Percentiles rank a stretch among this genome's conserved stretches.
phyloP scores from a whole-genome alignment of 2,888 invertebrate species.

The Plusia festucae region DNA sequence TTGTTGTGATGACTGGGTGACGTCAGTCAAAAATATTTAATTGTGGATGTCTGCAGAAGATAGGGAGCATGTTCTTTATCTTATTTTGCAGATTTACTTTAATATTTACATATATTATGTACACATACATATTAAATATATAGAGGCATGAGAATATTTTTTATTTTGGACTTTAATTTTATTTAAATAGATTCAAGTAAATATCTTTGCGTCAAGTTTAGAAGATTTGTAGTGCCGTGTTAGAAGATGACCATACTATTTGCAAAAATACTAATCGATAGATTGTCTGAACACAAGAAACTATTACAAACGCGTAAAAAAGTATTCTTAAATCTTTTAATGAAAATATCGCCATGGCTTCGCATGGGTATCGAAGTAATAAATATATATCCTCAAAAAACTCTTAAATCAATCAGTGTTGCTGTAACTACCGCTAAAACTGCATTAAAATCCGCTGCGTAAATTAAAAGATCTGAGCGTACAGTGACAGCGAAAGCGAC shows the following conservation, averaged over 20 bases:
- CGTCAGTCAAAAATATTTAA: background rate
- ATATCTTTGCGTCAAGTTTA: background rate
- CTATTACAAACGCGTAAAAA: too few relatives aligned
- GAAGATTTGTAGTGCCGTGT: background rate
- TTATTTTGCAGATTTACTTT: background rate
- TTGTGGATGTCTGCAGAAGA: slow-evolving; percentile 1
- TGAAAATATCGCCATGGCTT: too few relatives aligned
- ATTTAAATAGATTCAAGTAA: background rate
- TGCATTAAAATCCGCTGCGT: too few relatives aligned
- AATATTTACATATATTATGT: background rate
- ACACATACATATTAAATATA: background rate
- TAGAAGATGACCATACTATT: background rate
- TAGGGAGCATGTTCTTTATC: slow-evolving; percentile 1
- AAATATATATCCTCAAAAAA: too few relatives aligned
- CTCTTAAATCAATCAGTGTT: too few relatives aligned
- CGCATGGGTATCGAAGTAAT: too few relatives aligned
- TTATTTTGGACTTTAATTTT: background rate
- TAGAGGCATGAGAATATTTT: background rate
- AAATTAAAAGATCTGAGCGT: too few relatives aligned
- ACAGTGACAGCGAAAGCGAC: too few relatives aligned
- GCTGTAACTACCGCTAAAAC: too few relatives aligned
- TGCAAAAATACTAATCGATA: too few relatives aligned
- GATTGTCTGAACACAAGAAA: too few relatives aligned
- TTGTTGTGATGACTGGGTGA: background rate
- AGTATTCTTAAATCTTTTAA: too few relatives aligned